Percentiles rank a stretch among this genome's conserved stretches.
phyloP scores from a whole-genome alignment of 2,797 vertebrate genomes.

The Apogon hyalosoma region DNA sequence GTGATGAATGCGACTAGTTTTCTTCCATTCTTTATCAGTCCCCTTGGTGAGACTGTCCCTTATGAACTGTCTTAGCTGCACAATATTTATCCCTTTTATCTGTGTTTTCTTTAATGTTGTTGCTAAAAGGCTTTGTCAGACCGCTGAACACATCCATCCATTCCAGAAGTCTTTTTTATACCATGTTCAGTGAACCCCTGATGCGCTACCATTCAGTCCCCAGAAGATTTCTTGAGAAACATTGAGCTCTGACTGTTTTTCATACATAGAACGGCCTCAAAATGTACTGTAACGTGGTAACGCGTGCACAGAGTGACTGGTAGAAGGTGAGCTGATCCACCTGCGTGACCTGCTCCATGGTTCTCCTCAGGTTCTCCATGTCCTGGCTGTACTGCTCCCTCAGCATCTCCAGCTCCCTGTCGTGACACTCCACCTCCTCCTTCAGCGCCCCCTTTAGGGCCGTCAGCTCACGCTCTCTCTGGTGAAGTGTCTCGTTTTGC shows the following conservation, averaged over 20 bases:
- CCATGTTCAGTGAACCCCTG: neutral
- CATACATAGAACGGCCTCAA: too few species aligned
- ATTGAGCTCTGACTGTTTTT: neutral
- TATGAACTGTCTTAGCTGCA: constrained; percentile 1
- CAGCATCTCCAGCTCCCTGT: constrained; percentile 89
- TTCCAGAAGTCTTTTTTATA: too few species aligned
- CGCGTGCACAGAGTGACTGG: too few species aligned
- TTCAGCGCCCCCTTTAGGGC: constrained; percentile 94
- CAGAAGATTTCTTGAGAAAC: neutral
- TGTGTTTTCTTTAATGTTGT: constrained; percentile 4
- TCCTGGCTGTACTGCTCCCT: constrained; percentile 90
- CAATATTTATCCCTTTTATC: constrained; percentile 16
- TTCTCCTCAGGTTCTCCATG: constrained; percentile 87
- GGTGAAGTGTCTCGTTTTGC: constrained; percentile 88
- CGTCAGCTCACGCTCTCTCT: constrained; percentile 91
- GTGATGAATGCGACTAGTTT: neutral
- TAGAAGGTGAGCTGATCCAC: constrained; percentile 15
- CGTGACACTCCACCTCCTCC: constrained; percentile 92
- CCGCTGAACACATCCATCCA: neutral
- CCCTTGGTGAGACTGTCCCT: neutral
- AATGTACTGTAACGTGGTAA: neutral
- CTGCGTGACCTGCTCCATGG: constrained; percentile 89
- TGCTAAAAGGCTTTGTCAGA: neutral
- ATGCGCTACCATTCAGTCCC: neutral
- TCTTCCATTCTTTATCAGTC: neutral